phyloP scores from a whole-genome alignment of 2,888 invertebrate species.

The Protophormia terraenovae region DNA sequence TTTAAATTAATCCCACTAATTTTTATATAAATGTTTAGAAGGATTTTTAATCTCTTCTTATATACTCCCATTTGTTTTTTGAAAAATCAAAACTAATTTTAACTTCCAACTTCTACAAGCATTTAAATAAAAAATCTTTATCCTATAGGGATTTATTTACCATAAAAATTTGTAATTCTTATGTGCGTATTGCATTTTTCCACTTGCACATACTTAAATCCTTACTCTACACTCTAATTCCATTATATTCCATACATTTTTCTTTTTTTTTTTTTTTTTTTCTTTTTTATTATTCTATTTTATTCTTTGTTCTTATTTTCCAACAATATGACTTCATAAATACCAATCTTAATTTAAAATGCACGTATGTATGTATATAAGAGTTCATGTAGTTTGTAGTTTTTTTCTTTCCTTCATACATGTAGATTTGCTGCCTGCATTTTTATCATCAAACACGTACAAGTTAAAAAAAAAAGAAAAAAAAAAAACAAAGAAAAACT shows the following conservation, averaged over 20 bases:
- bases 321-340: slow-evolving; percentile 8
- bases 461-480: neutral
- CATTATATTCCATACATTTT: neutral
- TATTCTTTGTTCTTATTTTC: no score
- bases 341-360: neutral
- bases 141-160: neutral
- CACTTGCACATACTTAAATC: neutral
- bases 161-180: neutral
- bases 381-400: neutral
- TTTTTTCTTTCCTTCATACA: neutral
- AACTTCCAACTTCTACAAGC: no score
- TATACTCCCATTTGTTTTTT: no score
- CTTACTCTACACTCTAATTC: neutral
- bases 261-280: neutral
- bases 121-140: neutral
- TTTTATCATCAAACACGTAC: slow-evolving; percentile 33
- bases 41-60: no score
- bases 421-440: neutral
- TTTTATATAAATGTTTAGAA: no score
- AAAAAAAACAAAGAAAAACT: neutral
- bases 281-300: neutral
- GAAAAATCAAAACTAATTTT: no score
- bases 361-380: neutral
- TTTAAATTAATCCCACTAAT: no score
- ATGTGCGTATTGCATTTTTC: neutral